Base-by-base conservation (phyloP, 2,113 vertebrate species). In the Toxotes jaculatrix region DNA sequence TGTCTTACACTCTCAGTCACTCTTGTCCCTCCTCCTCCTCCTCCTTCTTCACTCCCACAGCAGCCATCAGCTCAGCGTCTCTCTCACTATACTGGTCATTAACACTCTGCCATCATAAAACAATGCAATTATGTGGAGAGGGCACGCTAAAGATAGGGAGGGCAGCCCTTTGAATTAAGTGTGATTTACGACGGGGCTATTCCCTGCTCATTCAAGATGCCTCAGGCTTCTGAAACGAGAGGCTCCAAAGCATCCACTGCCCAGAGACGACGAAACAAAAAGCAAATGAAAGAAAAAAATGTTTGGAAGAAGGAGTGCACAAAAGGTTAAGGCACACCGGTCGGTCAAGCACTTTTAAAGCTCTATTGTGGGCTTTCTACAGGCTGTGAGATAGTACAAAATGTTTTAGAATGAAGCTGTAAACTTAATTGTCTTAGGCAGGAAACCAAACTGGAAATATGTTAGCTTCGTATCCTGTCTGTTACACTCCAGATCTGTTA, bases 61-160 rank as follows among this genome's bases (percentile, higher is more conserved):
- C 67, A 82, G 88, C 82, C 85, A 51, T 88, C 51, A 80, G 67
- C 74, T 80, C 76, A n/a, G 71, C 34, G 42, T 80, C 65, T 81
- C 89, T 84, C 79, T 92, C 91, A 78, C 84, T 87, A 73, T 2
- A 4, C 90, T 71, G 81, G 78, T 92, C 92, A 94, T 94, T 94
- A 95, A 93, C 93, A 92, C 92, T 78, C 73, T 19, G 91, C 92
- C 88, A 90, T 93, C 93, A 90, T 94, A 93, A 94, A 95, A 95
- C 91, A 91, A 91, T 92, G 87, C 91, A 90, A 87, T 94, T 91
- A 93, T 77, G 80, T 83, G 76, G 66, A 80, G 86, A 81, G 87
- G 88, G 74, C 77, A 70, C 63, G 88, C 86, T 83, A 88, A 89
- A 92, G 79, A 88, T 84, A 76, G 83, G 80, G 86, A 68, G 86